Conservation (phyloP, 2,888 invertebrate genomes). For the Mythimna pallens region DNA sequence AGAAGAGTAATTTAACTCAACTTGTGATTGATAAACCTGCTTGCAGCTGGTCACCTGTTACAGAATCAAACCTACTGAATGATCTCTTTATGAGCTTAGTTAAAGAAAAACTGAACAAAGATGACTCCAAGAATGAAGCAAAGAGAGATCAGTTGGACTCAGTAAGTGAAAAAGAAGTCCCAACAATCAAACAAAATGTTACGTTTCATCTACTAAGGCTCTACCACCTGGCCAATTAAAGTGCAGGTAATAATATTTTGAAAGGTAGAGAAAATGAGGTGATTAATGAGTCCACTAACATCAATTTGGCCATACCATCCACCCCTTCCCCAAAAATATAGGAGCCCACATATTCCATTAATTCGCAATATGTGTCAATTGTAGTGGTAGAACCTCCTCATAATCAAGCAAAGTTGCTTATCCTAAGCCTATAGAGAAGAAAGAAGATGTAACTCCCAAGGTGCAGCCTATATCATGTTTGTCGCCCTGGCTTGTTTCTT, state of each 20-base stretch:
- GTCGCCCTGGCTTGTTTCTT: slow-evolving; percentile 96
- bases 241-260: slow-evolving; percentile 95
- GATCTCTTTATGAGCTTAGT: slow-evolving; percentile 88
- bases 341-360: slow-evolving; percentile 84
- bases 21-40: slow-evolving; percentile 85
- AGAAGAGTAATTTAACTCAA: slow-evolving; percentile 85
- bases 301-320: slow-evolving; percentile 86
- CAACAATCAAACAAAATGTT: slow-evolving; percentile 93
- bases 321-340: slow-evolving; percentile 87
- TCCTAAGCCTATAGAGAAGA: slow-evolving; percentile 88
- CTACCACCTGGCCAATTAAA: slow-evolving; percentile 97
- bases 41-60: slow-evolving; percentile 86
- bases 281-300: slow-evolving; percentile 85
- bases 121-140: slow-evolving; percentile 92
- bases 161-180: slow-evolving; percentile 90
- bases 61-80: slow-evolving; percentile 87
- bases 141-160: slow-evolving; percentile 89
- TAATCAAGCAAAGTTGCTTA: slow-evolving; percentile 80
- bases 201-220: slow-evolving; percentile 92
- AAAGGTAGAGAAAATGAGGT: slow-evolving; percentile 93
- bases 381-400: slow-evolving; percentile 88
- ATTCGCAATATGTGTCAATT: slow-evolving; percentile 88
- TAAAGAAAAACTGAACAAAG: slow-evolving; percentile 90
- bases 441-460: too few relatives aligned
- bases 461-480: slow-evolving; percentile 92